These are phyloP conservation scores for Phortica okadai DNA, from an alignment of 2,888 invertebrate genomes.

Conservation along the genomic window DNA sequence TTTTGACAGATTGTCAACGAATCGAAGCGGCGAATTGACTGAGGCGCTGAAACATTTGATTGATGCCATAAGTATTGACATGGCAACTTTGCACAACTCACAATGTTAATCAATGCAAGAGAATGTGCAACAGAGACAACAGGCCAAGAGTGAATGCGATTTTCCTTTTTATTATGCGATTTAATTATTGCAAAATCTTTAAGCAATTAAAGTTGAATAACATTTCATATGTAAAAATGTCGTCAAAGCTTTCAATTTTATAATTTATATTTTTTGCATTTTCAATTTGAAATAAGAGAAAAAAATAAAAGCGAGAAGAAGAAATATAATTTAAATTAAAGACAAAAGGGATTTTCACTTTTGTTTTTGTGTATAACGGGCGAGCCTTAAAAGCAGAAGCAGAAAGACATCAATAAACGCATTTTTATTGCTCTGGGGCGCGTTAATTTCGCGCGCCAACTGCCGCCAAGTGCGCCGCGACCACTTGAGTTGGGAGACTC, in stretches of 20 bases:
- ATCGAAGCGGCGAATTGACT: not conserved
- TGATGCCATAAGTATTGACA: conserved; percentile 40
- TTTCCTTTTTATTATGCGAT: no score
- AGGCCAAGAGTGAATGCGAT: no score
- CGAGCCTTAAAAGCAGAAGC: conserved; percentile 41
- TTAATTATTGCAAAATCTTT: not conserved
- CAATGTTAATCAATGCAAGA: not conserved
- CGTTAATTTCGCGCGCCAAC: conserved; percentile 58
- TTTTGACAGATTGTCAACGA: conserved; percentile 41
- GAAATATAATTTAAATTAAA: conserved; percentile 47
- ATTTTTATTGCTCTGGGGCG: conserved; percentile 62
- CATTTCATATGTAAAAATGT: conserved; percentile 8
- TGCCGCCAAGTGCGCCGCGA: conserved; percentile 6
- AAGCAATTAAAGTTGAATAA: not conserved
- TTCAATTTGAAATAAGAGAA: not conserved
- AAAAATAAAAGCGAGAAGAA: conserved; percentile 16
- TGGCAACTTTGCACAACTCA: not conserved
- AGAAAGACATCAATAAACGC: conserved; percentile 66
- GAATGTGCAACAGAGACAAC: not conserved
- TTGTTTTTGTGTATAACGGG: not conserved
- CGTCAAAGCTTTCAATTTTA: not conserved
- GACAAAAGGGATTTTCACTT: conserved; percentile 57
- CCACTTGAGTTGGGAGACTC: conserved; percentile 12
- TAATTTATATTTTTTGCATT: not conserved
- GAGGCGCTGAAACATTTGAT: conserved; percentile 11